Base-by-base conservation (phyloP, 1,140 invertebrate species). In the Drosophila ohnishii region DNA sequence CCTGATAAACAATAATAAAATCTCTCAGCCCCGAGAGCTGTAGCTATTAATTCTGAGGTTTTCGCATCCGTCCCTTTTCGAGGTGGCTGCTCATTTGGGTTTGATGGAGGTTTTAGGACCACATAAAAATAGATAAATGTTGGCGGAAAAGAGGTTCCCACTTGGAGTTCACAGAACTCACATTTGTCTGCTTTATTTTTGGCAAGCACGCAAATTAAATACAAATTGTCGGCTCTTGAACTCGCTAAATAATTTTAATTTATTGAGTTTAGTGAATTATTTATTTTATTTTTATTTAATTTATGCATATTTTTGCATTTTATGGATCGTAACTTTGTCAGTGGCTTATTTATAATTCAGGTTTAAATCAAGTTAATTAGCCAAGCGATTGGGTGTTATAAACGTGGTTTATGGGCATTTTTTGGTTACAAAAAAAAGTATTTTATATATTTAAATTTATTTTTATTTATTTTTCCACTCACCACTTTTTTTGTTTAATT, bases 81-180 rank as follows among this genome's bases (percentile, higher is more conserved):
- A 34, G 61, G 44, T 48, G 60, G 70, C 30, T 58, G 59, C 42
- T 74, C 57, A 61, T 70, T 80, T 84, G 45, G 59, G 51, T 47
- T 74, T 85, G 81, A 84, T 77, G 73, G 65, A 74, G 81, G 81
- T 76, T 80, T 85, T 70, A 67, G 73, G 75, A 62, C 67, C 73
- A 60, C 77, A 80, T 85, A 74, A 85, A 84, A 85, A 67, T 75
- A 69, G 81, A 83, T 83, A 67, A 75, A 75, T 79, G 55, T 51
- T 48, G 44, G 22, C 19, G 11, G 48, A 47, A 56, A 74, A 64
- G 67, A 37, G 71, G 58, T 74, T 50, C 16, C 25, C 19, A 28
- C 8, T 37, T 14, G n/a, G 30, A 66, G 65, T 71, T 71, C 67
- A 69, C 30, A 58, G 67, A 71, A 71, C 67, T 40, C 19, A 19